Conservation (phyloP, 2,113 vertebrate species). For the Copsychus sechellarum region DNA sequence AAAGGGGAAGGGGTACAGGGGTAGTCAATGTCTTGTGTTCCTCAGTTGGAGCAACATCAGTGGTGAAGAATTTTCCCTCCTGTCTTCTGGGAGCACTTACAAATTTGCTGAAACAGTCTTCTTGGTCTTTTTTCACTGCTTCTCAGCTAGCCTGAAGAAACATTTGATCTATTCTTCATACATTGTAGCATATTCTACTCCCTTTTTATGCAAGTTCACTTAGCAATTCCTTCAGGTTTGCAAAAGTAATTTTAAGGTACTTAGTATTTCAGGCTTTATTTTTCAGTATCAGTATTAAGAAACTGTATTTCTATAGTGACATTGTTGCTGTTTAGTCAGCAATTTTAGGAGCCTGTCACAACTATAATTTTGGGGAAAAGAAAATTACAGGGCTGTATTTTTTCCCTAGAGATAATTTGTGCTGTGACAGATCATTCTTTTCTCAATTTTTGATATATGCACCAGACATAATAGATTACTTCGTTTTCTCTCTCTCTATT, state of each 20-base stretch:
- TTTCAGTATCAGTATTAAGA: not conserved
- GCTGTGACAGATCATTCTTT: slow-evolving; percentile 1
- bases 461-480: not conserved
- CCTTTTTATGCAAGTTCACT: not conserved
- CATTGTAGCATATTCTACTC: not conserved
- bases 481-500: not conserved
- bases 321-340: slow-evolving; percentile 39
- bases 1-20: not conserved
- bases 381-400: slow-evolving; percentile 32
- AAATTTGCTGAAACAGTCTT: not conserved
- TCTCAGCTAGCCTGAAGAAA: not conserved
- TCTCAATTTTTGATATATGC: not conserved
- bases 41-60: not conserved
- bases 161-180: not conserved
- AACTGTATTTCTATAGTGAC: not conserved
- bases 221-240: not conserved
- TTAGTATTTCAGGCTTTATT: not conserved
- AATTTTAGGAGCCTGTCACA: slow-evolving; percentile 27
- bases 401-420: not conserved
- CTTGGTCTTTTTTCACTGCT: not conserved
- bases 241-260: not conserved
- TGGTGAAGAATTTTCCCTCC: not conserved
- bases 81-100: not conserved
- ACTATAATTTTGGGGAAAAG: not conserved
- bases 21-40: not conserved